These are phyloP conservation scores for Caenorhabditis sulstoni DNA, from an alignment of 2,888 invertebrate species.

Conservation along the genomic window DNA sequence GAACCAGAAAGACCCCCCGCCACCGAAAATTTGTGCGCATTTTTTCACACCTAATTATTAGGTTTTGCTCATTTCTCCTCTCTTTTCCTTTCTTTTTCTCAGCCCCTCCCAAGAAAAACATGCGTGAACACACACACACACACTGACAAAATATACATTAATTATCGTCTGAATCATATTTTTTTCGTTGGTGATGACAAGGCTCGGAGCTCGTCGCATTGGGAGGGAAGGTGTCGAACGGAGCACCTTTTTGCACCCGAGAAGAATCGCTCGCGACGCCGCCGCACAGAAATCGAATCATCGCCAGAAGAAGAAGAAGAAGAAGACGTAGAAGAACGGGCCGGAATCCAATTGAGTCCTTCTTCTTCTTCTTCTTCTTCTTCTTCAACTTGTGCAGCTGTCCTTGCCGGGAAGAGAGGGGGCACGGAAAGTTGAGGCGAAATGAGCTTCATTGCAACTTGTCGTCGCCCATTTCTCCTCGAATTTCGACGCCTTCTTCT, in stretches of 20 bases:
- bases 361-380: too few relatives aligned
- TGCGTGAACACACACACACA: constrained; percentile 4
- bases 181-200: constrained; percentile 6
- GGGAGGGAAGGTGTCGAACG: constrained; percentile 7
- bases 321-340: too few relatives aligned
- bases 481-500: too few relatives aligned
- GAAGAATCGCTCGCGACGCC: too few relatives aligned
- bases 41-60: constrained; percentile 40
- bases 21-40: constrained; percentile 7
- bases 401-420: too few relatives aligned
- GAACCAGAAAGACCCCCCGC: not conserved
- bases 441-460: too few relatives aligned
- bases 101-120: constrained; percentile 24
- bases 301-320: too few relatives aligned
- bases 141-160: constrained; percentile 50
- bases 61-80: constrained; percentile 29
- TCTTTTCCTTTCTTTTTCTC: constrained; percentile 11
- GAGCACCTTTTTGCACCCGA: not conserved
- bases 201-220: constrained; percentile 33
- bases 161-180: constrained; percentile 54
- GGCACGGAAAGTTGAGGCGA: too few relatives aligned
- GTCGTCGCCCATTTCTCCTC: too few relatives aligned
- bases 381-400: too few relatives aligned
- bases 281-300: too few relatives aligned
- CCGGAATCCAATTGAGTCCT: too few relatives aligned